phyloP scores from a whole-genome alignment of 2,113 vertebrate species.

The Hippocampus zosterae region DNA sequence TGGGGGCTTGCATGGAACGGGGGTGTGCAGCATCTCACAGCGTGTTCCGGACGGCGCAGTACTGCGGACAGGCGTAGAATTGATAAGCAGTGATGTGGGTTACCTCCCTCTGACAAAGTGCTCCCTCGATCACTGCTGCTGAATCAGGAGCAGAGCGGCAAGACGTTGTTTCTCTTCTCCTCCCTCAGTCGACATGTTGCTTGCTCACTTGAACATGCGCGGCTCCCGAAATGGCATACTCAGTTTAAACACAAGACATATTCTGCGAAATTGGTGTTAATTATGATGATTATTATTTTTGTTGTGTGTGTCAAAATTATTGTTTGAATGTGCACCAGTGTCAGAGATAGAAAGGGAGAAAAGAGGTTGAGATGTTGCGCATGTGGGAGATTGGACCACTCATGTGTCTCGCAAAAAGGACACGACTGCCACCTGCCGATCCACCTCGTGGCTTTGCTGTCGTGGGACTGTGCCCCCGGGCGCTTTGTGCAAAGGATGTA shows the following conservation, averaged over 20 bases:
- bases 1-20: conserved; percentile 21
- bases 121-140: conserved; percentile 47
- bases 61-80: conserved; percentile 41
- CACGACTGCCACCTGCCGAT: conserved; percentile 89
- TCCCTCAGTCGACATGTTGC: conserved; percentile 18
- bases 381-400: conserved; percentile 32
- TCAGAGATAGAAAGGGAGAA: neutral
- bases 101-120: conserved; percentile 57
- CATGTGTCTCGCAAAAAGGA: conserved; percentile 64
- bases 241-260: neutral
- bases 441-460: conserved; percentile 12
- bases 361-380: conserved; percentile 13
- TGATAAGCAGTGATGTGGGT: conserved; percentile 50
- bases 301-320: conserved; percentile 4
- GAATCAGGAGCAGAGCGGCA: conserved; percentile 28
- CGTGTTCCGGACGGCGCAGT: conserved; percentile 19
- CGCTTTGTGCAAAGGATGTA: conserved; percentile 43
- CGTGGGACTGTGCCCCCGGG: conserved; percentile 34
- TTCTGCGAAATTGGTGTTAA: conserved; percentile 72
- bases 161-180: conserved; percentile 12
- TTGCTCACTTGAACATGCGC: conserved; percentile 35
- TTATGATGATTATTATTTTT: neutral
- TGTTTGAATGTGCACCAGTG: conserved; percentile 35
- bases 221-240: conserved; percentile 1
- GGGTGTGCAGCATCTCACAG: neutral